Evolutionary conservation across 2,888 invertebrate species (phyloP), one percentile per base, ranked within the genome.

Genomic region (Empis stercorea): DNA sequence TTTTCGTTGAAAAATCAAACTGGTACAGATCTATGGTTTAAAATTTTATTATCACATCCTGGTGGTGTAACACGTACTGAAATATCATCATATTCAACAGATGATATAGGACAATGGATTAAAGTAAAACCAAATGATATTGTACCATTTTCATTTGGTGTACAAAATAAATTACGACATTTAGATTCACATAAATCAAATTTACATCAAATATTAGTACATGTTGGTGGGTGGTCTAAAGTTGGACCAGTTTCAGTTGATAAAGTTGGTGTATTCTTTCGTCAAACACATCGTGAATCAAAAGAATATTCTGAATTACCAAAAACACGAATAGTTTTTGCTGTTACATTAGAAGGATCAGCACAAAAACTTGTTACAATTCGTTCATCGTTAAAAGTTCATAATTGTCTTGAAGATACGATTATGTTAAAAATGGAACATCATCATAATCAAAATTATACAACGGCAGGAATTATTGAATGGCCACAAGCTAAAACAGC

Each of bases 351-450:
- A 52, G 92, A 94, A 66, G 94, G 94, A 0, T 91, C 92, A 2
- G 96, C 96, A 1, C 81, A 89, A 57, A 97, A 97, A 70, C 72
- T 96, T 56, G 85, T 95, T 7, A 87, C 89, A 10, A 84, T 97
- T 14, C 79, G 95, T 51, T 96, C 96, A 10, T 91, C 94, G 27
- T 73, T 97, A 52, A 79, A 82, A 56, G 72, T 95, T 3, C 69
- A 77, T 46, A 96, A 96, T 70, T 74, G 76, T 56, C 70, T 93
- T 56, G 78, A 81, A 45, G 81, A 84, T 56, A 65, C 78, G 0
- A 75, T 93, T 11, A 80, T 84, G 54, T 64, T 89, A 1, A 82
- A 80, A 60, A 71, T 89, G 61, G 81, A 83, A 51, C 52, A 59
- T 48, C 44, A 48, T 17, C 17, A 17, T 10, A 15, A 37, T 13